phyloP scores from a whole-genome alignment of 1,140 invertebrate species.

The Aphis craccivora region DNA sequence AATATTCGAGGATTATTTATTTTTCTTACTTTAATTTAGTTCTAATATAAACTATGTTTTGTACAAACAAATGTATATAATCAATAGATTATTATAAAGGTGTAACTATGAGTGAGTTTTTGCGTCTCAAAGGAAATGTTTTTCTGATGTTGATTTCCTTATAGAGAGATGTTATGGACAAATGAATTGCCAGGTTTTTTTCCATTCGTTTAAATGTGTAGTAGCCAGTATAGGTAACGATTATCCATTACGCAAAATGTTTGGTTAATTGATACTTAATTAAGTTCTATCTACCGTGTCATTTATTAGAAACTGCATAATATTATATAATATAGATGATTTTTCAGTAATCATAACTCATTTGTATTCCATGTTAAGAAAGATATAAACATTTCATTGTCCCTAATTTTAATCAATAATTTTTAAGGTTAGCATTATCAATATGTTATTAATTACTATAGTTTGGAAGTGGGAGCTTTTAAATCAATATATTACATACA shows the following conservation, averaged over 20 bases:
- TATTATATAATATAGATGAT: neutral
- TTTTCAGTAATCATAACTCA: neutral
- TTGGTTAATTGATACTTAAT: neutral
- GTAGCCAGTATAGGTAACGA: neutral
- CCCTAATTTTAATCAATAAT: neutral
- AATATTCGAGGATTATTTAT: neutral
- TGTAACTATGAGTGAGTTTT: neutral
- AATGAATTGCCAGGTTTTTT: neutral
- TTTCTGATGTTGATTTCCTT: constrained; percentile 9
- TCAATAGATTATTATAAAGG: neutral
- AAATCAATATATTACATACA: neutral
- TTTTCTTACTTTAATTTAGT: neutral
- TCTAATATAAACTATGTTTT: neutral
- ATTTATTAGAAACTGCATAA: neutral
- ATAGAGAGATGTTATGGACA: neutral
- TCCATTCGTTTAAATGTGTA: neutral
- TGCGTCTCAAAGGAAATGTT: neutral
- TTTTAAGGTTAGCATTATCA: neutral
- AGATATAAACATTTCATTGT: neutral
- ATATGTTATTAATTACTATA: neutral
- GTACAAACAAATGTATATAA: neutral
- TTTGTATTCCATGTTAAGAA: neutral
- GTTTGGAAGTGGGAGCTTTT: neutral
- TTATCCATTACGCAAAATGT: neutral
- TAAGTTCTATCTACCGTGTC: neutral